A percentile compares a stretch with the other conserved stretches of the same genome.
Conservation (phyloP, 35 echinoderm and acorn worm species). For the Lytechinus pictus region DNA sequence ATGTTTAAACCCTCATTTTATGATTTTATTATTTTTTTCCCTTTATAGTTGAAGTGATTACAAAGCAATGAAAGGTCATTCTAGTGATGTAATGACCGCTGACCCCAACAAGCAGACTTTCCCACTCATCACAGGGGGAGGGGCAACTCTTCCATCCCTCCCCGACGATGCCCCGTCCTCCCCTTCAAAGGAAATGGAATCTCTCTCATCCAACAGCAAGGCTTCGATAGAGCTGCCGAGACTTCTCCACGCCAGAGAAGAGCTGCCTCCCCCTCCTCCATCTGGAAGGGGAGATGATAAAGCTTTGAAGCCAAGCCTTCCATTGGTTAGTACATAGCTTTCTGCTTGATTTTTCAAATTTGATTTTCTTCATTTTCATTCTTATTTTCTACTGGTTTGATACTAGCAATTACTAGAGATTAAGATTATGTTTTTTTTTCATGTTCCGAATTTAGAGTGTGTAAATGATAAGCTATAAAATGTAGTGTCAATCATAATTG, state of each 20-base stretch:
- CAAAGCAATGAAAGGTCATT: neutral
- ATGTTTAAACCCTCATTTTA: too few species aligned
- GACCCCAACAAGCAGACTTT: conserved; percentile 35
- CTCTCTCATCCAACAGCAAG: conserved; percentile 45
- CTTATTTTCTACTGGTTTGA: too few species aligned
- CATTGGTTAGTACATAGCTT: neutral
- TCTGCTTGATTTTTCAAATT: too few species aligned
- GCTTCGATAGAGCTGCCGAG: conserved; percentile 41
- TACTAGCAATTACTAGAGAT: too few species aligned
- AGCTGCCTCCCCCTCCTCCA: neutral
- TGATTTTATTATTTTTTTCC: neutral
- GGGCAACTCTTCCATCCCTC: conserved; percentile 23
- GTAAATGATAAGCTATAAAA: too few species aligned
- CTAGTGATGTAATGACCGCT: conserved; percentile 1
- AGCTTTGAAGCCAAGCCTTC: conserved; percentile 35
- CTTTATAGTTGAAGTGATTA: neutral
- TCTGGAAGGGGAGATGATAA: conserved; percentile 8
- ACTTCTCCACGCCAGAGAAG: neutral
- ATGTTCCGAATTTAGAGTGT: too few species aligned
- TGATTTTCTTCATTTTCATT: too few species aligned
- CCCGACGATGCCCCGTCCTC: neutral
- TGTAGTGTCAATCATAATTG: too few species aligned
- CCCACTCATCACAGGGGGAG: neutral
- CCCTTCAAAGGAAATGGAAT: conserved; percentile 36
- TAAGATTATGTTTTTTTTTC: too few species aligned